These are phyloP conservation scores for Pseudomyrmex flavicornis DNA, from an alignment of 1,140 invertebrate species.

Conservation along the genomic window DNA sequence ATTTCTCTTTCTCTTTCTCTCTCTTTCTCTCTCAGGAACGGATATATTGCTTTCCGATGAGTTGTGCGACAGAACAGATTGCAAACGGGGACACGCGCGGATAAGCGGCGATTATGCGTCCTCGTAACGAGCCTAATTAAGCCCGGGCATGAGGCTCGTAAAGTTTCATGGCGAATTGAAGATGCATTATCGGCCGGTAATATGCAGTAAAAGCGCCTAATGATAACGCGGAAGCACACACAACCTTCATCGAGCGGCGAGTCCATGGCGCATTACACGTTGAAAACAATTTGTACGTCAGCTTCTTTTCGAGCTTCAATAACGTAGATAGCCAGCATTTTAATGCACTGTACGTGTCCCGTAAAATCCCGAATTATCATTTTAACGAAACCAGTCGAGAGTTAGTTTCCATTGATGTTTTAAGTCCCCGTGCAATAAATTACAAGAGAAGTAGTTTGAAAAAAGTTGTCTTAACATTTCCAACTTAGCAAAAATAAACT, in stretches of 20 bases:
- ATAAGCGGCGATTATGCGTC: constrained; percentile 22
- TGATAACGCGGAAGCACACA: constrained; percentile 22
- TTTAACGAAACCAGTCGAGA: neutral
- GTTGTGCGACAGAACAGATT: constrained; percentile 20
- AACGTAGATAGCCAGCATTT: neutral
- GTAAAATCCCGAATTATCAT: too few relatives aligned
- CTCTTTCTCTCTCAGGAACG: neutral
- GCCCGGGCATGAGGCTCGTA: constrained; percentile 32
- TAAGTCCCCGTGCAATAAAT: too few relatives aligned
- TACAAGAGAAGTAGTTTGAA: too few relatives aligned
- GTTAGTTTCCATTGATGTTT: too few relatives aligned
- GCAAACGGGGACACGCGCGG: constrained; percentile 38
- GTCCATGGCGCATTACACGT: neutral
- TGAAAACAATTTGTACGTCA: constrained; percentile 5
- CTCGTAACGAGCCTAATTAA: constrained; percentile 44
- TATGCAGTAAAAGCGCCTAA: constrained; percentile 51
- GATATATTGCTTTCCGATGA: neutral
- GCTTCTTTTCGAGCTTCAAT: constrained; percentile 1
- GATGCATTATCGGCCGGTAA: constrained; percentile 47
- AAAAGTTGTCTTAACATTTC: too few relatives aligned
- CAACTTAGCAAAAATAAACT: too few relatives aligned
- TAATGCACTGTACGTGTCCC: neutral
- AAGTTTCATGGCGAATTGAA: constrained; percentile 49
- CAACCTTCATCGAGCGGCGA: constrained; percentile 17
- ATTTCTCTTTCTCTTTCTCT: neutral